Evolutionary conservation across 2,113 vertebrate genomes (phyloP).

Genomic region (Azemiops feae): DNA sequence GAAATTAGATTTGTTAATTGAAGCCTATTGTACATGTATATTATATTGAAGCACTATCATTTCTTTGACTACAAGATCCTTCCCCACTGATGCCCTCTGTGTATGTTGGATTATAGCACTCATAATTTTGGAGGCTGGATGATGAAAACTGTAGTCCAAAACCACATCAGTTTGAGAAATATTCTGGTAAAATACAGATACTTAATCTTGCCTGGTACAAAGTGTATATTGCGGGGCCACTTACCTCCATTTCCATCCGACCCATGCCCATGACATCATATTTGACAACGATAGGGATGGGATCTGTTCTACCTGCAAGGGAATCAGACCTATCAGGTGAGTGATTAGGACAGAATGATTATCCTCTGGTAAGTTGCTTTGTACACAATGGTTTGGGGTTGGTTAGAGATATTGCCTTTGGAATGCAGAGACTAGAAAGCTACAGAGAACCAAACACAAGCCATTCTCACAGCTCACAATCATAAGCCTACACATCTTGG

Average conservation of each 20-base stretch:
- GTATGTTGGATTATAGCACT: not conserved
- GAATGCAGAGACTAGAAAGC: conserved; percentile 99
- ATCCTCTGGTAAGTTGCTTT: conserved; percentile 70
- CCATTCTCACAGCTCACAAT: conserved; percentile 98
- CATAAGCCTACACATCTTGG: conserved; percentile 34
- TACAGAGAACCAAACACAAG: conserved; percentile 99
- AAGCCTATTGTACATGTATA: not conserved
- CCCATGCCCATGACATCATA: conserved; percentile 99
- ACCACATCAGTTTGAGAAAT: not conserved
- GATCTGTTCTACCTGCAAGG: conserved; percentile 93
- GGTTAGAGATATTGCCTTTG: conserved; percentile 99
- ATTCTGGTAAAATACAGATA: rapidly evolving
- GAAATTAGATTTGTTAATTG: not conserved
- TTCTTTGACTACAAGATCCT: not conserved
- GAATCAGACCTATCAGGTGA: conserved; percentile 73
- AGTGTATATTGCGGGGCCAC: not conserved
- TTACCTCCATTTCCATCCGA: conserved; percentile 98
- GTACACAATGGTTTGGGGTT: conserved; percentile 89
- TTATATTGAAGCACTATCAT: rapidly evolving
- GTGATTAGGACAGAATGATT: not conserved
- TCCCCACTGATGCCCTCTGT: not conserved
- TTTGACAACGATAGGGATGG: conserved; percentile 97
- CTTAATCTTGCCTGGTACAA: not conserved
- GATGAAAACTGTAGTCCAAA: not conserved
- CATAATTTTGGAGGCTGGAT: not conserved